Evolutionary conservation across 1,140 invertebrate genomes (phyloP).

Genomic region (Amphibalanus amphitrite): DNA sequence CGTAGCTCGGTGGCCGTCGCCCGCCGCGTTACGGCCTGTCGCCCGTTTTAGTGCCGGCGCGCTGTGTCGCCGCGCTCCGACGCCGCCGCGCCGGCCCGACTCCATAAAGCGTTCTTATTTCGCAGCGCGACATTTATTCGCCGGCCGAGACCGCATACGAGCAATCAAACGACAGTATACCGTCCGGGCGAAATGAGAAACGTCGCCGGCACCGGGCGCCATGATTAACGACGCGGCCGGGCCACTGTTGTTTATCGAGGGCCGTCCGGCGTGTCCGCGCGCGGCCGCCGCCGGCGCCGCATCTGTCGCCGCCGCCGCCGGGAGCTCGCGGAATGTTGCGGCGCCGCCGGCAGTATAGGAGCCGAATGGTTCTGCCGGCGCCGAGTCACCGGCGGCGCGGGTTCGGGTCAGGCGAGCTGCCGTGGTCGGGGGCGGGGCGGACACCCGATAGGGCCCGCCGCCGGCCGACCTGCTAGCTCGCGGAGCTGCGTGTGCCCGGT

Average conservation of each 20-base stretch:
- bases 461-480: background rate
- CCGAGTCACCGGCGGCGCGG: no score
- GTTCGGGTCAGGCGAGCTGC: no score
- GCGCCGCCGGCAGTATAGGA: background rate
- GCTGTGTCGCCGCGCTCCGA: background rate
- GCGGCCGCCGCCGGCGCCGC: no score
- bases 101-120: conserved; percentile 2
- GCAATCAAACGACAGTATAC: conserved; percentile 1
- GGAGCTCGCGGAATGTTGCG: background rate
- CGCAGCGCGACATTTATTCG: background rate
- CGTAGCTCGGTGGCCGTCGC: background rate
- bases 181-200: background rate
- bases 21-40: no score
- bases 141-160: background rate
- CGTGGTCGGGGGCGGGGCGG: no score
- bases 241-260: background rate
- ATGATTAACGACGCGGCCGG: background rate
- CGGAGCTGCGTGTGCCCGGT: no score
- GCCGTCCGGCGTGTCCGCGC: no score
- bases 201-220: background rate
- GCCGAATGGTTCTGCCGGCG: background rate
- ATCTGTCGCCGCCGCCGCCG: no score
- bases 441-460: no score
- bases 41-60: background rate
- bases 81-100: background rate